Evolutionary conservation across 1,140 invertebrate species (phyloP).

Genomic region (Prorops nasuta): DNA sequence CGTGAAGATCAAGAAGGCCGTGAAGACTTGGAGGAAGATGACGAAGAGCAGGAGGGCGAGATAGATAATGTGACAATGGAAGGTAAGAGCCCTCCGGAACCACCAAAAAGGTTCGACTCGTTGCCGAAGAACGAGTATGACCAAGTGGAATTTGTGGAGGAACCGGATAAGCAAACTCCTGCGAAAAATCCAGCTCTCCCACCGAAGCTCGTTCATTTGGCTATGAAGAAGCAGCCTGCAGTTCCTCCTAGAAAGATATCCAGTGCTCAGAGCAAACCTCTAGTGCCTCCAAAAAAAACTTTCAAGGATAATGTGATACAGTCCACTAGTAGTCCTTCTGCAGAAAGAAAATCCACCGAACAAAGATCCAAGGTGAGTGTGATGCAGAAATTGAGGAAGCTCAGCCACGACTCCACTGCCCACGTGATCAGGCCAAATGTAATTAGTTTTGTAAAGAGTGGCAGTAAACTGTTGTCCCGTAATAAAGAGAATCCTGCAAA

Average conservation of each 20-base stretch:
- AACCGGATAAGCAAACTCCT: constrained; percentile 20
- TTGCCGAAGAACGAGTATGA: constrained; percentile 49
- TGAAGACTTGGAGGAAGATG: no score
- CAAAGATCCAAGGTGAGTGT: constrained; percentile 29
- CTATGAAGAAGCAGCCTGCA: constrained; percentile 42
- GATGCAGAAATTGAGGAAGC: constrained; percentile 44
- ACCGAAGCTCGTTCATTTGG: constrained; percentile 43
- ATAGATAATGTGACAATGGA: constrained; percentile 33
- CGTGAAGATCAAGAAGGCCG: constrained; percentile 34
- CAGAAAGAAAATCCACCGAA: constrained; percentile 14
- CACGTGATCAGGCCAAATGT: constrained; percentile 42
- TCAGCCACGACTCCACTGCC: constrained; percentile 36
- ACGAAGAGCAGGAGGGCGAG: constrained; percentile 38
- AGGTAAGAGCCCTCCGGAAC: constrained; percentile 44
- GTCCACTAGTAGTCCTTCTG: constrained; percentile 5
- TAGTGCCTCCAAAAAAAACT: constrained; percentile 13
- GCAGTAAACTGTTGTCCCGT: constrained; percentile 38
- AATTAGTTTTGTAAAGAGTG: constrained; percentile 41
- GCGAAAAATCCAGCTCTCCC: constrained; percentile 44
- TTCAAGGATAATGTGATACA: constrained; percentile 2
- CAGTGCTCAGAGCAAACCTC: not conserved
- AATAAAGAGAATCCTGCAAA: constrained; percentile 28
- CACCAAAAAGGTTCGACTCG: constrained; percentile 56
- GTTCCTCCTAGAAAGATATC: constrained; percentile 40
- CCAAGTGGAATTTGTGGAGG: constrained; percentile 38